phyloP scores from a whole-genome alignment of 2,888 invertebrate genomes.

The Andrena dorsata region DNA sequence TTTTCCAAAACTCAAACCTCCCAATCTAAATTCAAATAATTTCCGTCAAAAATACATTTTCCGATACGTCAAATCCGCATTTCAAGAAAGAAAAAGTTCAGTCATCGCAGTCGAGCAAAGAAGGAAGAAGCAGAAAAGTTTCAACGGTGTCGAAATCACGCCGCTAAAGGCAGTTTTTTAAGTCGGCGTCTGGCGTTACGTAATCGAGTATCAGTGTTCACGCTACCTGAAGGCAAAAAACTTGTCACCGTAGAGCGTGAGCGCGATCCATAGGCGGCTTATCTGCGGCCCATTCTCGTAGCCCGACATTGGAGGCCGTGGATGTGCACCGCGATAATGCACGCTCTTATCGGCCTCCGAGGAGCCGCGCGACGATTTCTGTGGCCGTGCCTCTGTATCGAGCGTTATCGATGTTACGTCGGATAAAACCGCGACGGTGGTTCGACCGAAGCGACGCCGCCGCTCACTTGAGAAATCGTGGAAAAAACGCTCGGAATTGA shows the following conservation, averaged over 20 bases:
- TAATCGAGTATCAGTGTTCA: constrained; percentile 32
- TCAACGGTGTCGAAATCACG: constrained; percentile 37
- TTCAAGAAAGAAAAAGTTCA: not conserved
- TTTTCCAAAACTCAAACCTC: too few species aligned
- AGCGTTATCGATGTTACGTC: constrained; percentile 56
- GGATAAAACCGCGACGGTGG: constrained; percentile 54
- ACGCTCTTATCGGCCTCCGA: constrained; percentile 62
- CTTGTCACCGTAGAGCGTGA: constrained; percentile 17
- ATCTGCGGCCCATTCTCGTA: constrained; percentile 52
- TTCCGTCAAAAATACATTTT: not conserved
- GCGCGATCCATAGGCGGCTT: constrained; percentile 29
- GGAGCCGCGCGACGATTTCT: constrained; percentile 31
- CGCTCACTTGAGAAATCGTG: constrained; percentile 3
- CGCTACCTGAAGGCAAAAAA: constrained; percentile 27
- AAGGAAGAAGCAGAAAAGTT: not conserved
- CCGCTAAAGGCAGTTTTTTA: constrained; percentile 38
- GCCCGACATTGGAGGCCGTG: constrained; percentile 75
- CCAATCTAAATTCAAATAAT: not conserved
- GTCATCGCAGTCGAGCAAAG: not conserved
- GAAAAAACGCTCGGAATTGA: not conserved
- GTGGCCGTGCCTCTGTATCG: constrained; percentile 45
- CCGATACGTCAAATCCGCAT: too few species aligned
- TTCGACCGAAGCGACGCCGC: constrained; percentile 24
- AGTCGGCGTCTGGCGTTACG: constrained; percentile 34
- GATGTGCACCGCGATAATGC: constrained; percentile 80